These are phyloP conservation scores for Epinephelus coioides DNA, from an alignment of 2,797 vertebrate species.

Conservation along the genomic window DNA sequence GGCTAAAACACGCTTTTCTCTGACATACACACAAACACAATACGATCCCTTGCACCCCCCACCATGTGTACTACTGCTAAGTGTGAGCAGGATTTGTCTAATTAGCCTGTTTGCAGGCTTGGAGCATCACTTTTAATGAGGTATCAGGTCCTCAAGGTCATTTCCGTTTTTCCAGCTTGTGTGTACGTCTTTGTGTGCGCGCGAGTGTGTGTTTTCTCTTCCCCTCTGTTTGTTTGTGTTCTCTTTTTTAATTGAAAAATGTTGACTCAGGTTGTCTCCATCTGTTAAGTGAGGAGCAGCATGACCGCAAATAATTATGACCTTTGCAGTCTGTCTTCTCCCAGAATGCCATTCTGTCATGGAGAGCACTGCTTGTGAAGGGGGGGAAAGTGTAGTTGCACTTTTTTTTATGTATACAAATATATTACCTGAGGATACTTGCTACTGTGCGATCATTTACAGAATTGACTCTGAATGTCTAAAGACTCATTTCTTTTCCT, in stretches of 20 bases:
- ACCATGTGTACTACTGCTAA: conserved; percentile 70
- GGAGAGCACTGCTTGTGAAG: conserved; percentile 38
- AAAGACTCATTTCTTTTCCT: conserved; percentile 62
- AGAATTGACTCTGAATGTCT: conserved; percentile 77
- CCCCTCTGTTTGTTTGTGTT: conserved; percentile 78
- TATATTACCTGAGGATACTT: conserved; percentile 65
- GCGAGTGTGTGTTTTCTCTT: conserved; percentile 63
- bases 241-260: conserved; percentile 84
- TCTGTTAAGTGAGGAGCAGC: conserved; percentile 84
- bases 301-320: conserved; percentile 82
- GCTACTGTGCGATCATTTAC: conserved; percentile 53
- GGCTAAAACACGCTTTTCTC: conserved; percentile 64
- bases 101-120: conserved; percentile 82
- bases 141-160: conserved; percentile 84
- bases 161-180: conserved; percentile 76
- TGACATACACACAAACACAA: conserved; percentile 65
- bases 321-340: conserved; percentile 78
- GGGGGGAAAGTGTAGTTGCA: conserved; percentile 33
- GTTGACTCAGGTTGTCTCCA: conserved; percentile 84
- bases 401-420: conserved; percentile 73
- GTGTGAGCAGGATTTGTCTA: conserved; percentile 82
- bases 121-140: conserved; percentile 87
- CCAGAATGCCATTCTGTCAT: conserved; percentile 62
- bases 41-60: conserved; percentile 69
- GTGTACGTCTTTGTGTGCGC: conserved; percentile 53